Percentiles rank a stretch among this genome's conserved stretches.
Conservation (phyloP, 2,888 invertebrate species). For the Clivina fossor region DNA sequence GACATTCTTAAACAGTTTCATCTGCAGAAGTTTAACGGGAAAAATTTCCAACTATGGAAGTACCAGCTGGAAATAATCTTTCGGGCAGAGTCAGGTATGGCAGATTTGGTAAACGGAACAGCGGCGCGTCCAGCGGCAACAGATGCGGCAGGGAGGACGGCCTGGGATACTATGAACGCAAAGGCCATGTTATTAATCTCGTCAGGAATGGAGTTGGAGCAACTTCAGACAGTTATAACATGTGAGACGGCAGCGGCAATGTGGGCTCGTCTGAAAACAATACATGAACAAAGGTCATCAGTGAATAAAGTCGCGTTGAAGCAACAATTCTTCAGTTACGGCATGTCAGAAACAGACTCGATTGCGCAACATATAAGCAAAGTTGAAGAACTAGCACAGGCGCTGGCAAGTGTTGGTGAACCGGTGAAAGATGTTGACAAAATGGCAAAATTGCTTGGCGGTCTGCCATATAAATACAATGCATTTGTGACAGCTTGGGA, state of each 20-base stretch:
- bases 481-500: conserved; percentile 16
- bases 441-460: conserved; percentile 26
- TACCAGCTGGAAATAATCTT: conserved; percentile 23
- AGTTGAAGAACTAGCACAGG: conserved; percentile 28
- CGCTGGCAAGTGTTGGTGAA: conserved; percentile 24
- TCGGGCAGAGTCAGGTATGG: conserved; percentile 6
- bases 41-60: conserved; percentile 30
- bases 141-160: neutral
- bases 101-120: conserved; percentile 1
- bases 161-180: conserved; percentile 9
- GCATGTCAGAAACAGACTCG: conserved; percentile 11
- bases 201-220: conserved; percentile 10
- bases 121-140: neutral
- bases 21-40: conserved; percentile 18
- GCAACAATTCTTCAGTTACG: conserved; percentile 19
- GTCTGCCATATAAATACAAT: conserved; percentile 11
- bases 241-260: conserved; percentile 12
- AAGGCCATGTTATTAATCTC: conserved; percentile 13
- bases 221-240: conserved; percentile 10
- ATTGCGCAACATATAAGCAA: conserved; percentile 34
- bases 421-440: conserved; percentile 29
- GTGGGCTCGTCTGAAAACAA: conserved; percentile 31
- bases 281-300: conserved; percentile 31
- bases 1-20: conserved; percentile 10
- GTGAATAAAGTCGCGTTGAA: conserved; percentile 31